Evolutionary conservation across 2,113 vertebrate genomes (phyloP).

Genomic region (Siphamia tubifer): DNA sequence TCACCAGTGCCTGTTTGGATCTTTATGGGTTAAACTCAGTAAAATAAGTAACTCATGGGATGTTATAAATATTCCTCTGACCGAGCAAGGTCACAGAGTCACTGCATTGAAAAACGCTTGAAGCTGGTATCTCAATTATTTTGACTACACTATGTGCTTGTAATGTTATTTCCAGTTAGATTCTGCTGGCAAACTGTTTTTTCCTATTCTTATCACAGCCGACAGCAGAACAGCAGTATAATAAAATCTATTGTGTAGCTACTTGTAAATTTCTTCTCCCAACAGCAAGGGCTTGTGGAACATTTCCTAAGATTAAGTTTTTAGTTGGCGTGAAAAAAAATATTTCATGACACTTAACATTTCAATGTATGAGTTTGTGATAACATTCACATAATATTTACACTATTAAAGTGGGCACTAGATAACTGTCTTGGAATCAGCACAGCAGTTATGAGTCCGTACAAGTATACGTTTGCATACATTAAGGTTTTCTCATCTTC

Average conservation of each 20-base stretch:
- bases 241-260: slow-evolving; percentile 53
- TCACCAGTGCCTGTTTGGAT: too few relatives aligned
- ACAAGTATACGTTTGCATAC: neutral
- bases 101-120: neutral
- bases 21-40: neutral
- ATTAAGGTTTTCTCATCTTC: slow-evolving; percentile 21
- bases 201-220: slow-evolving; percentile 48
- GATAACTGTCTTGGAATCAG: slow-evolving; percentile 24
- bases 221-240: slow-evolving; percentile 53
- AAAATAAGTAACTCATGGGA: neutral
- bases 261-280: slow-evolving; percentile 56
- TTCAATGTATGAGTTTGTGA: slow-evolving; percentile 5
- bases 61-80: neutral
- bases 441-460: neutral
- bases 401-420: slow-evolving; percentile 1
- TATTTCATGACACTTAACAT: slow-evolving; percentile 5
- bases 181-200: slow-evolving; percentile 51
- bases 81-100: neutral
- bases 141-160: slow-evolving; percentile 33
- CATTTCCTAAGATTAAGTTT: slow-evolving; percentile 36
- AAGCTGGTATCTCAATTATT: slow-evolving; percentile 43
- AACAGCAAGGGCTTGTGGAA: slow-evolving; percentile 29
- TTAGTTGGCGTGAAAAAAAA: slow-evolving; percentile 8
- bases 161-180: slow-evolving; percentile 12
- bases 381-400: slow-evolving; percentile 29